phyloP scores from a whole-genome alignment of 2,113 vertebrate species.

The Kryptolebias marmoratus region DNA sequence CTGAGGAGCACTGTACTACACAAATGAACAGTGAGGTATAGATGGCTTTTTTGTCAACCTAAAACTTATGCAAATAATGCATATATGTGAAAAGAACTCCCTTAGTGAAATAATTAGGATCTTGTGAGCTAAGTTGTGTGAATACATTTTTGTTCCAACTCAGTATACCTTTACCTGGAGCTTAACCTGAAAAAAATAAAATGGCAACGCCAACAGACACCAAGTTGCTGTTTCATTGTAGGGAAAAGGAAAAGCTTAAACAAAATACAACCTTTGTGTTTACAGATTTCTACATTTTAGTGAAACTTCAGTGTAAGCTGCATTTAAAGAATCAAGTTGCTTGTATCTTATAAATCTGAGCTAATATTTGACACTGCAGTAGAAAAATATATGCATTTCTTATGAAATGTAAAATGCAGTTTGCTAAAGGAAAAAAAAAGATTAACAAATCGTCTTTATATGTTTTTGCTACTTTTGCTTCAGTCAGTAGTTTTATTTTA shows the following conservation, averaged over 20 bases:
- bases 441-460: no score
- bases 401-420: no score
- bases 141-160: not conserved
- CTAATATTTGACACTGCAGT: no score
- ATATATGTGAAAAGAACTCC: no score
- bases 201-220: not conserved
- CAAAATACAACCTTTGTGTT: not conserved
- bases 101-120: not conserved
- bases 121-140: not conserved
- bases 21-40: not conserved
- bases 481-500: no score
- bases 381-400: no score
- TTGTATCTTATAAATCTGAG: not conserved
- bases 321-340: not conserved
- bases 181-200: not conserved
- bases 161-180: not conserved
- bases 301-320: not conserved
- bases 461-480: no score
- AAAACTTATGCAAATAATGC: not conserved
- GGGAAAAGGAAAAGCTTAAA: not conserved
- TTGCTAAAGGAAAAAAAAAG: no score
- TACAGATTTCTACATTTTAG: not conserved
- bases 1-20: not conserved
- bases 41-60: not conserved
- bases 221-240: not conserved